Conservation (phyloP, 2,797 vertebrate genomes). For the Meda fulgida region DNA sequence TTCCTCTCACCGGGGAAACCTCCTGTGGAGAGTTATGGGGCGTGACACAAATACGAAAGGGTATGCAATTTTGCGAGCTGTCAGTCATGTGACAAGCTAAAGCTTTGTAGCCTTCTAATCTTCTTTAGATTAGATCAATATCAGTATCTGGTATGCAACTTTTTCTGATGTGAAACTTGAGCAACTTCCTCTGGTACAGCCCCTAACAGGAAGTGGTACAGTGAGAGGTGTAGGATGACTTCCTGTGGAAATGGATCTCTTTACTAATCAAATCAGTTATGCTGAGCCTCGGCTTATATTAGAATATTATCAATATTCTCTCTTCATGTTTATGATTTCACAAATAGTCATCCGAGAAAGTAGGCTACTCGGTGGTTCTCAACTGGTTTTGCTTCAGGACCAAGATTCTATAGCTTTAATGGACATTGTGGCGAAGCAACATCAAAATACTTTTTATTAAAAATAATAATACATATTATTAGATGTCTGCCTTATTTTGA, state of each 20-base stretch:
- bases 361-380: neutral
- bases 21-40: constrained; percentile 9
- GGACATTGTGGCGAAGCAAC: neutral
- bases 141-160: constrained; percentile 3
- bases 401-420: neutral
- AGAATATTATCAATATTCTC: too few species aligned
- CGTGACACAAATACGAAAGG: neutral
- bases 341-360: constrained; percentile 3
- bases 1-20: neutral
- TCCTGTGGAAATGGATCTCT: constrained; percentile 58
- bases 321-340: constrained; percentile 19
- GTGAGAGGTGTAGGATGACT: constrained; percentile 60
- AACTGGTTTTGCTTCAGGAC: neutral
- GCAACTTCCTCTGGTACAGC: constrained; percentile 44
- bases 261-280: constrained; percentile 40
- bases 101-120: neutral
- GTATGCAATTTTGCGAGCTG: neutral
- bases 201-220: constrained; percentile 53
- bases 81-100: neutral
- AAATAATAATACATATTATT: constrained; percentile 1
- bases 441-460: neutral
- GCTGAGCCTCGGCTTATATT: neutral
- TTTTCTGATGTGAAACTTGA: constrained; percentile 45
- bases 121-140: neutral
- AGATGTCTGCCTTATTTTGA: neutral